A percentile compares a stretch with the other conserved stretches of the same genome.
Evolutionary conservation across 2,888 invertebrate genomes (phyloP).

Genomic region (Philereme vetulata): DNA sequence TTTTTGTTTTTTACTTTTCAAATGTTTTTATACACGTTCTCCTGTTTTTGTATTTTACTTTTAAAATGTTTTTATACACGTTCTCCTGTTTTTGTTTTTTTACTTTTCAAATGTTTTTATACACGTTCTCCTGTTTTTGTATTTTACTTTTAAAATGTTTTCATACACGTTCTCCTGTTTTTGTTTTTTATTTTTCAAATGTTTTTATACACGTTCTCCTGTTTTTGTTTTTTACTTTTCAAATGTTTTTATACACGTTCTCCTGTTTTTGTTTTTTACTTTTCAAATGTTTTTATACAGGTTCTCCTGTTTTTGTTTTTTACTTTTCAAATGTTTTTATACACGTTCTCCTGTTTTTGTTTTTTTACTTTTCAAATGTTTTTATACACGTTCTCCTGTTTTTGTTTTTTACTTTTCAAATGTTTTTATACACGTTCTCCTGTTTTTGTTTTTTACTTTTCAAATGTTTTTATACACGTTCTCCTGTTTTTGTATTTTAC

Average conservation of each 20-base stretch:
- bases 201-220: constrained; percentile 27
- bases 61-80: constrained; percentile 29
- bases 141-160: constrained; percentile 39
- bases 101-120: constrained; percentile 36
- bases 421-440: constrained; percentile 28
- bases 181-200: constrained; percentile 40
- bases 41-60: no score
- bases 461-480: constrained; percentile 28
- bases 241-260: constrained; percentile 29
- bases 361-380: constrained; percentile 40
- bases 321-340: constrained; percentile 36
- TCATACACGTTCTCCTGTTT: constrained; percentile 23
- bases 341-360: no score
- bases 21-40: constrained; percentile 28
- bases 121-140: no score
- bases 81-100: no score
- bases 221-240: no score
- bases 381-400: constrained; percentile 24
- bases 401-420: constrained; percentile 41
- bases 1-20: constrained; percentile 42
- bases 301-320: no score
- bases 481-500: no score
- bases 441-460: no score
- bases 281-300: constrained; percentile 30
- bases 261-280: no score